Base-by-base conservation (phyloP, 2,797 vertebrate species). In the Buceros bicornis region DNA sequence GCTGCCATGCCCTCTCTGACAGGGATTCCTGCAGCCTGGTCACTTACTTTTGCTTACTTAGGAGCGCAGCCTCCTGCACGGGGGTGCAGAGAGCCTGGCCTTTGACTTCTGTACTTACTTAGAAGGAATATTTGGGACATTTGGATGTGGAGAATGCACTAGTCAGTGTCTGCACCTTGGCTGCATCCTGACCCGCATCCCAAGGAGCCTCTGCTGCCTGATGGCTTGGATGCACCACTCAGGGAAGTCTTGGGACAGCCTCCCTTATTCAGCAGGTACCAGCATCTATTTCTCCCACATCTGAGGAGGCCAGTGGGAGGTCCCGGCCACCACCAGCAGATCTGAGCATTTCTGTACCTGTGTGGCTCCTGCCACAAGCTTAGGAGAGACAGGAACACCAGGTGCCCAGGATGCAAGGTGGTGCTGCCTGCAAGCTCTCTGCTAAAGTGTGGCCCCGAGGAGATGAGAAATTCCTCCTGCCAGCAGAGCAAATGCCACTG, bases 401-500 rank as follows among this genome's bases (percentile, higher is more conserved):
- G 33, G 21, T 67, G 17, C 40, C 13, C 22, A 5, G 22, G 13
- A 7, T 2, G 2, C 3, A 1, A 7, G 5, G 40, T 13, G 56
- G 10, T 11, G 43, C 19, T 61, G 25, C 28, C 56, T 7, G 5
- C 72, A 47, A 35, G 35, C 8, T 80, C 21, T 43, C 13, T 8
- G 17, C 40, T 58, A 3, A 28, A 16, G 2, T 4, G 16, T 18
- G 12, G 33, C 50, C 42, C 11, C 2, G 1, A 61, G 48, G 25
- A 45, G 26, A 17, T 0, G 4, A 40, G 28, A 51, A 50, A 45
- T 16, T 17, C 29, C n/a, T 65, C 58, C 67, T 35, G n/a, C 28
- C 48, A 43, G 50, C 35, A 17, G 40, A 69, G 71, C 19, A 58
- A 54, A 73, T 0, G 0, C 16, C 3, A 0, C 26, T 2, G 0